Evolutionary conservation across 2,113 vertebrate genomes (phyloP), one percentile per base, ranked within the genome.

Genomic region (Neogale vison): DNA sequence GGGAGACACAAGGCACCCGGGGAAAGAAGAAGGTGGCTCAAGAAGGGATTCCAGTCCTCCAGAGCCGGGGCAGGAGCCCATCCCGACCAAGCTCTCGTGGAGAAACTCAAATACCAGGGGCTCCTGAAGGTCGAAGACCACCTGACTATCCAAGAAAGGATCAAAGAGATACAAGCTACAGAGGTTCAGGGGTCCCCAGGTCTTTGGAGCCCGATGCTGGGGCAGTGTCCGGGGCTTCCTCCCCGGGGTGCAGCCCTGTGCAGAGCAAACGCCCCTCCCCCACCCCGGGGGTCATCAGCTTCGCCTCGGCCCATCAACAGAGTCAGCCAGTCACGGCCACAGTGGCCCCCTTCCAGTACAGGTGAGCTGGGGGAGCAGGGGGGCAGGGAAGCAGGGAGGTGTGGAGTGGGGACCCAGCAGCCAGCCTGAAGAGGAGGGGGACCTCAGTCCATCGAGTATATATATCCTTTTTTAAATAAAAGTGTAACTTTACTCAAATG

Each of bases 301-400:
- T 99, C 94, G 97, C 98, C 63, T 98, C 98, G 0, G 84, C 34
- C 11, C 36, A 97, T 24, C 91, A 71, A 0, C 98, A 99, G 79
- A 98, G 86, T 74, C 98, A 94, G 50, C 99, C 99, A 0, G 89
- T 98, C 97, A 99, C 98, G 0, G 99, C 99, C 82, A 99, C 99
- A 0, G 99, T 99, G 92, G 99, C 99, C 31, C 99, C 99, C 11
- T 99, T 99, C 97, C 99, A 96, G 88, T 99, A 99, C 98, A 96
- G 98, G 99, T 99, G 92, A 98, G 98, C 82, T 7, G 26, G 20
- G 52, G 23, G 34, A 6, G 17, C 4, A 20, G 0, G 7, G 12
- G 6, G 39, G 42, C 63, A 11, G 6, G 57, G 65, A n/a, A 3
- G 45, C 24, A 61, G 21, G 7, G 45, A 26, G 6, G 4, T 2